Evolutionary conservation across 1,140 invertebrate species (phyloP), one percentile per base, ranked within the genome.

Genomic region (Ridgeia piscesae): DNA sequence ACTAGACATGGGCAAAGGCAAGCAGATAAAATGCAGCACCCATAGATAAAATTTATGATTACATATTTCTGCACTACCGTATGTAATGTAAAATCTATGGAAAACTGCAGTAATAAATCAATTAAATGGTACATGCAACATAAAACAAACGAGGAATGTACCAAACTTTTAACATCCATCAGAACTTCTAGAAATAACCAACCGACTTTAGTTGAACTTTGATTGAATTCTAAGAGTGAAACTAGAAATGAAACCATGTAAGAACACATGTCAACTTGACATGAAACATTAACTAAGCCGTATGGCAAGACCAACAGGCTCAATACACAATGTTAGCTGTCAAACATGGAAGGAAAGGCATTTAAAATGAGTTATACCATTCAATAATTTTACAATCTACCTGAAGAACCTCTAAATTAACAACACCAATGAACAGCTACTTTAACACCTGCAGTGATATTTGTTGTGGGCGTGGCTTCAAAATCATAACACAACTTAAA

Each of bases 41-140:
- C 11, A 77, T 77, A 77, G 58, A 77, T 77, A 77, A 17, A 77
- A 77, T 27, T 77, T 8, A 21, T 77, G 58, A 21, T 77, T 77
- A 77, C 11, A 77, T 77, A 77, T 77, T 21, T 77, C 17, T 9
- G 27, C 58, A 77, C 14, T 77, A 77, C 58, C 58, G 27, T 77
- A 77, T 31, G 27, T 77, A 27, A 77, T 27, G 14, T 77, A 4
- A 27, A 31, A 77, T 21, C 8, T 77, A 77, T 77, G 58, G 2
- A 77, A 77, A 77, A 77, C 58, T 77, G 58, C 8, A 77, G 42
- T 42, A 42, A 77, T 77, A 77, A 77, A 77, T 77, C 27, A 77
- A 77, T 77, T 77, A 77, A 77, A 77, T 77, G 58, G 58, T 77
- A 77, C 58, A 77, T 77, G 58, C 58, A 77, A 77, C 27, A 77